Percentiles rank a stretch among this genome's conserved stretches.
Evolutionary conservation across 2,113 vertebrate species (phyloP).

Genomic region (Laticauda laticaudata): DNA sequence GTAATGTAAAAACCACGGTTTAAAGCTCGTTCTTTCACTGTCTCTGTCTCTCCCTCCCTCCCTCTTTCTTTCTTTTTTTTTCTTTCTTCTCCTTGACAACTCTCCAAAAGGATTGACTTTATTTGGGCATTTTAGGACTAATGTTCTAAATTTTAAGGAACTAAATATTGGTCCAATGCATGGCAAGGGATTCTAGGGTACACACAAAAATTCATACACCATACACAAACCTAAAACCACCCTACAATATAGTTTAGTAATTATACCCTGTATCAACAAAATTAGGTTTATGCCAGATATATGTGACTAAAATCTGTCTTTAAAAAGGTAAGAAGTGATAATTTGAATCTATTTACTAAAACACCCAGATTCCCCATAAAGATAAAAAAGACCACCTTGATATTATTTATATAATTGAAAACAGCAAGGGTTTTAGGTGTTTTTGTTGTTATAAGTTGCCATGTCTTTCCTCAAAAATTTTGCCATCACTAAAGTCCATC

Average conservation of each 20-base stretch:
- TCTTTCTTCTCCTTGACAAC: neutral
- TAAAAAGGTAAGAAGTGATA: neutral
- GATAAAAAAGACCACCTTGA: neutral
- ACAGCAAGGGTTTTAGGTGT: neutral
- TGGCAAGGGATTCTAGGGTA: neutral
- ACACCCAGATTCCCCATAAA: neutral
- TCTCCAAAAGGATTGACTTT: neutral
- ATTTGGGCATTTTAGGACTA: neutral
- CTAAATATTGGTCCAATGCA: neutral
- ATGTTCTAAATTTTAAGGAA: neutral
- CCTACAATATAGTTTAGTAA: neutral
- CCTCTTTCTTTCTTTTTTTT: neutral
- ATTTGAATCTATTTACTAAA: neutral
- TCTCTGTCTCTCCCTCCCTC: rapidly evolving
- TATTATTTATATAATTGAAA: neutral
- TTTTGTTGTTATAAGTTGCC: neutral
- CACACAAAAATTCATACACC: neutral
- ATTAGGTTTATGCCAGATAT: neutral
- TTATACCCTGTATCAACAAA: neutral
- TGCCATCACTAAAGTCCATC: neutral
- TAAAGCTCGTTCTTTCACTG: neutral
- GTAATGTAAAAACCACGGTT: neutral
- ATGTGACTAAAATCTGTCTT: neutral
- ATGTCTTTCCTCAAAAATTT: neutral
- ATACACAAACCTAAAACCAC: neutral